Conservation (phyloP, 2,113 vertebrate genomes). For the Chloebia gouldiae region DNA sequence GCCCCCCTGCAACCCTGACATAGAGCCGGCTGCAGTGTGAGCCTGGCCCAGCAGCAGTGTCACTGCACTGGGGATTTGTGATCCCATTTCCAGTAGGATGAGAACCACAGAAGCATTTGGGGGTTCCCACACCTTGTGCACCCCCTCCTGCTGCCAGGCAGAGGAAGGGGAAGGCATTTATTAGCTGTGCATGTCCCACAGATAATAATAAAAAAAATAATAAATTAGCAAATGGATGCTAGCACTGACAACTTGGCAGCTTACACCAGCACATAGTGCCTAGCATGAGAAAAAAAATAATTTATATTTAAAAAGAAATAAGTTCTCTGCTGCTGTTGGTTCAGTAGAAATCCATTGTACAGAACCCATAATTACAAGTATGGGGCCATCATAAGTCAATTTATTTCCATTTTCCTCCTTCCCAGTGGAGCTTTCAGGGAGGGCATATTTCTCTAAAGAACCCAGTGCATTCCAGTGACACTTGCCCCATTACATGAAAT, state of each 20-base stretch:
- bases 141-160: background rate
- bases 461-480: background rate
- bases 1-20: background rate
- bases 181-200: background rate
- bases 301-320: background rate
- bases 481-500: background rate
- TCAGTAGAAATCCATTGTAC: background rate
- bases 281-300: background rate
- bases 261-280: background rate
- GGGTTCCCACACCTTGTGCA: background rate
- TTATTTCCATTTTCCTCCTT: background rate
- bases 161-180: background rate
- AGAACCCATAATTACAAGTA: background rate
- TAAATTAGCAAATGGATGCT: background rate
- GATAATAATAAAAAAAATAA: background rate
- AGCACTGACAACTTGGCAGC: background rate
- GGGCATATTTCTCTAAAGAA: background rate
- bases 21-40: background rate
- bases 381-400: background rate
- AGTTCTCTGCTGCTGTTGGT: background rate
- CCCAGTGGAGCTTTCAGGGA: background rate
- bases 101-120: background rate
- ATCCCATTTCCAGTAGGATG: rapidly evolving
- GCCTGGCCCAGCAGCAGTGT: too few species aligned
- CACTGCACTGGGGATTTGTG: background rate